A percentile compares a stretch with the other conserved stretches of the same genome.
phyloP scores from a whole-genome alignment of 2,888 invertebrate species.

The Argynnis bischoffii region DNA sequence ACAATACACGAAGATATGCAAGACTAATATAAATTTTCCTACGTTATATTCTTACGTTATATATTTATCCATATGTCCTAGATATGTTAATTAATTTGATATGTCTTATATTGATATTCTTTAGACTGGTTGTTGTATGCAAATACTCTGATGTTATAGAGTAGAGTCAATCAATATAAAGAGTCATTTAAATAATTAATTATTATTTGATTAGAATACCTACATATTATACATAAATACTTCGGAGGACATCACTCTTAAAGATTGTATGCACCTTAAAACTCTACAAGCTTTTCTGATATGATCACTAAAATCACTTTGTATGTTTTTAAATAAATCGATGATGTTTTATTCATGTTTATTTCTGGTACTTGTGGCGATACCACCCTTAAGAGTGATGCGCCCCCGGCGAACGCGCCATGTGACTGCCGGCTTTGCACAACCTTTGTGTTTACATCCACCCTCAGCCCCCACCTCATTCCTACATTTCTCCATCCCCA shows the following conservation, averaged over 20 bases:
- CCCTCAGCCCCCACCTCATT: slow-evolving; percentile 48
- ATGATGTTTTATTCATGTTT: slow-evolving; percentile 4
- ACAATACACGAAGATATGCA: slow-evolving; percentile 19
- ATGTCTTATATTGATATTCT: slow-evolving; percentile 80
- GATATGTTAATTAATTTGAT: slow-evolving; percentile 70
- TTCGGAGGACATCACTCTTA: slow-evolving; percentile 76
- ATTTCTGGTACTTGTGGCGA: slow-evolving; percentile 41
- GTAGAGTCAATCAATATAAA: slow-evolving; percentile 27
- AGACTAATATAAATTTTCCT: slow-evolving; percentile 25
- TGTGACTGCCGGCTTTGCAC: slow-evolving; percentile 77
- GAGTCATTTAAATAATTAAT: slow-evolving; percentile 3
- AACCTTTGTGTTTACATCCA: slow-evolving; percentile 78
- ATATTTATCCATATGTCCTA: slow-evolving; percentile 41
- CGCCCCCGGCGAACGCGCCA: slow-evolving; percentile 79
- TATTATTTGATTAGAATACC: slow-evolving; percentile 20
- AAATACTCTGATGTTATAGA: slow-evolving; percentile 54
- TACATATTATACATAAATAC: slow-evolving; percentile 22
- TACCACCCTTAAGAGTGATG: slow-evolving; percentile 77
- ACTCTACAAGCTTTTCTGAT: slow-evolving; percentile 11
- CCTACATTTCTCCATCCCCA: slow-evolving; percentile 48
- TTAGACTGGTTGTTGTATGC: slow-evolving; percentile 78
- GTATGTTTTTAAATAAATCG: slow-evolving; percentile 5
- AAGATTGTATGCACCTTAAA: slow-evolving; percentile 45
- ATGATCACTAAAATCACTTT: slow-evolving; percentile 34
- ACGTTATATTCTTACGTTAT: slow-evolving; percentile 9